phyloP scores from a whole-genome alignment of 1,140 invertebrate species.

The Sesamia nonagrioides region DNA sequence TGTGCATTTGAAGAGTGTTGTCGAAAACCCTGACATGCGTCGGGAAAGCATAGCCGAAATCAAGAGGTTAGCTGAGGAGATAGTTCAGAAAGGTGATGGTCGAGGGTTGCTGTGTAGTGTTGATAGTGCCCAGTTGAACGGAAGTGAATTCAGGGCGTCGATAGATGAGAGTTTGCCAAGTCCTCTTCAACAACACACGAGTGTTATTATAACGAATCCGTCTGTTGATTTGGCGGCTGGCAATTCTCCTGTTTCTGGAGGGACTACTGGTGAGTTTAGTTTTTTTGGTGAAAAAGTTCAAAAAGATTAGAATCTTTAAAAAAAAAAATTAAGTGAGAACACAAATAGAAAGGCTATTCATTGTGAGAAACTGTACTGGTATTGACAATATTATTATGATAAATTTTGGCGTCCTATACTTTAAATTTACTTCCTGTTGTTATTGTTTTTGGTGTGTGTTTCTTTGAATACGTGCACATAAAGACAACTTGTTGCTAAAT shows the following conservation, averaged over 20 bases:
- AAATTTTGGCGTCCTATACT: too few species aligned
- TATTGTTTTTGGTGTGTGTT: too few species aligned
- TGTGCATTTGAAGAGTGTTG: conserved; percentile 77
- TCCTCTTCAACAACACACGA: conserved; percentile 79
- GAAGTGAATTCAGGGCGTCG: conserved; percentile 71
- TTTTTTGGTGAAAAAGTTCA: too few species aligned
- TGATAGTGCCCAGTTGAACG: conserved; percentile 79
- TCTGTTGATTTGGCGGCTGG: conserved; percentile 88
- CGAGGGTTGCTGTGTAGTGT: conserved; percentile 77
- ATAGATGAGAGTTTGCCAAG: conserved; percentile 65
- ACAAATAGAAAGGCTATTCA: too few species aligned
- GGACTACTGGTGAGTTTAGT: conserved; percentile 77
- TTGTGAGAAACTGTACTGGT: too few species aligned
- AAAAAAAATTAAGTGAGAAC: background rate
- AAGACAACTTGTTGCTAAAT: too few species aligned
- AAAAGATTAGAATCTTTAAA: background rate
- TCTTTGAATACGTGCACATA: too few species aligned
- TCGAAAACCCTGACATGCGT: conserved; percentile 82
- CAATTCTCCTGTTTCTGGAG: conserved; percentile 79
- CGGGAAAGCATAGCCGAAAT: conserved; percentile 84
- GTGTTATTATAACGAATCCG: conserved; percentile 90
- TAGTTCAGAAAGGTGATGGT: conserved; percentile 80
- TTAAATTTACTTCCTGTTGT: too few species aligned
- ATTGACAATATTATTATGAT: too few species aligned
- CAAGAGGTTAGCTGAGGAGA: conserved; percentile 83